Percentiles rank a stretch among this genome's conserved stretches.
Conservation (phyloP, 1,140 invertebrate genomes). For the Eurosta solidaginis region DNA sequence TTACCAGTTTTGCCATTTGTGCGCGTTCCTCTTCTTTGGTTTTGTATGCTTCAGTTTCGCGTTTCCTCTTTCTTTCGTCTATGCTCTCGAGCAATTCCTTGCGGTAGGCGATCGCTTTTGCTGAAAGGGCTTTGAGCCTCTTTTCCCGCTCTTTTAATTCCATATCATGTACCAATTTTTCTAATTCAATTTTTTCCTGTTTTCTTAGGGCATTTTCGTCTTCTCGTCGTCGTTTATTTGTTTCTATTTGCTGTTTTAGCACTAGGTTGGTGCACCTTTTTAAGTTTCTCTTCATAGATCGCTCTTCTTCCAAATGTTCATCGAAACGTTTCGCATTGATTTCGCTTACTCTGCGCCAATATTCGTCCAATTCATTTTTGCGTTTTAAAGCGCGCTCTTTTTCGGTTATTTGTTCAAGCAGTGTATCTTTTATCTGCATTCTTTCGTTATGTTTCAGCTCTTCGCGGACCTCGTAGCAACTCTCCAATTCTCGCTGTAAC, state of each 20-base stretch:
- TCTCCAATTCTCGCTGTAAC: constrained; percentile 46
- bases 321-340: neutral
- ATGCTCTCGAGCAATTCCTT: constrained; percentile 46
- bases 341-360: constrained; percentile 44
- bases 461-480: constrained; percentile 53
- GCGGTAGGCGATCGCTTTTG: constrained; percentile 37
- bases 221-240: constrained; percentile 39
- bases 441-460: constrained; percentile 41
- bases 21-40: constrained; percentile 41
- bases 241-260: constrained; percentile 40
- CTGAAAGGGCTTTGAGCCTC: neutral
- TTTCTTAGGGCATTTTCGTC: constrained; percentile 30
- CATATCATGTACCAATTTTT: constrained; percentile 37
- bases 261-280: constrained; percentile 39
- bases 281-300: constrained; percentile 35
- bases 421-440: constrained; percentile 42
- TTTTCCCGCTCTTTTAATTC: constrained; percentile 50
- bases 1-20: constrained; percentile 42
- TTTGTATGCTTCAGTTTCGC: constrained; percentile 35
- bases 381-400: constrained; percentile 41
- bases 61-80: constrained; percentile 34
- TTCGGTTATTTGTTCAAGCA: constrained; percentile 50
- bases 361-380: constrained; percentile 41
- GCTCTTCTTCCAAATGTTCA: constrained; percentile 32
- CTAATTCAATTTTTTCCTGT: constrained; percentile 39